Conservation (phyloP, 1,140 invertebrate genomes). For the Stenopsyche tienmushanensis region DNA sequence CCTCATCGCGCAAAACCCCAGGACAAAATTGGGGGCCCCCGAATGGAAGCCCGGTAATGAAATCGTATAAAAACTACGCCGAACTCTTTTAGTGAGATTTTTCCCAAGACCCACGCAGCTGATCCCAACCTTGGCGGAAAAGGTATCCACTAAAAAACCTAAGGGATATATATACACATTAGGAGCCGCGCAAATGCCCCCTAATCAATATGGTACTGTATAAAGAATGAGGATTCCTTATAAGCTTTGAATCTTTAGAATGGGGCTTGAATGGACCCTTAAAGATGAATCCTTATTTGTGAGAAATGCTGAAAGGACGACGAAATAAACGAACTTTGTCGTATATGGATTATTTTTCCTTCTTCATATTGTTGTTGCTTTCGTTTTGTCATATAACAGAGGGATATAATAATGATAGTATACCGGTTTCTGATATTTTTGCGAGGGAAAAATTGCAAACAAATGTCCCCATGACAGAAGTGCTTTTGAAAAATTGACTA, state of each 20-base stretch:
- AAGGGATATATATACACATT: constrained; percentile 3
- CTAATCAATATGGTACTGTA: constrained; percentile 11
- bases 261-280: not conserved
- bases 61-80: constrained; percentile 17
- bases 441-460: constrained; percentile 9
- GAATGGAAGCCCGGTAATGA: constrained; percentile 15
- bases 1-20: not conserved
- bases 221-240: constrained; percentile 5
- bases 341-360: too few relatives aligned
- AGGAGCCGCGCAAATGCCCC: constrained; percentile 5
- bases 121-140: constrained; percentile 11
- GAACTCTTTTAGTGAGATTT: constrained; percentile 23
- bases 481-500: too few relatives aligned
- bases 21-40: constrained; percentile 12
- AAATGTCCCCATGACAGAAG: too few relatives aligned
- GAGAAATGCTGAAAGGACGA: too few relatives aligned
- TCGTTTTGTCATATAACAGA: too few relatives aligned
- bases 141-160: constrained; percentile 15
- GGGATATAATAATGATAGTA: too few relatives aligned
- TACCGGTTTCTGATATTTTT: too few relatives aligned
- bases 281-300: not conserved
- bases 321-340: too few relatives aligned
- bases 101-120: constrained; percentile 13
- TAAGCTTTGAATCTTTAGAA: not conserved
- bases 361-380: too few relatives aligned